Base-by-base conservation (phyloP, 1,140 invertebrate species). In the Nixonia krombeini region DNA sequence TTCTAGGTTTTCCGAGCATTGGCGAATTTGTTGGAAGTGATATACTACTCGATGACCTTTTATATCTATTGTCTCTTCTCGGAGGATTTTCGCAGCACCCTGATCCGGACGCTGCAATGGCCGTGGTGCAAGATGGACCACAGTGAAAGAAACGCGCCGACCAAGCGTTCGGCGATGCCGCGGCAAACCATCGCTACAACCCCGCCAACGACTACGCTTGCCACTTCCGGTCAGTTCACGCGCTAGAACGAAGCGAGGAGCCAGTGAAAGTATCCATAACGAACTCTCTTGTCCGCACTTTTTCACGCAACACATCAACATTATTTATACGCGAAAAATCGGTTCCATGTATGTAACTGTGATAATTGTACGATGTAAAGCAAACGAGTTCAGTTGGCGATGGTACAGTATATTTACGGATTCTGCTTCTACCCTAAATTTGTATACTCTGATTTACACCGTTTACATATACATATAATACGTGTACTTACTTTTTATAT, bases 31-130 rank as follows among this genome's bases (percentile, higher is more conserved):
- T 75, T 93, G 56, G 92, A 93, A 79, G 85, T 93, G 13, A 89
- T 88, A 52, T 92, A 93, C 77, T 93, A 92, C 72, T 92, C 92
- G 28, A 87, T 92, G 33, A 93, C 91, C 1, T 93, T 93, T 81
- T 93, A 93, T 76, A 92, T 93, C 31, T 93, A 93, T 78, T 92
- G 91, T 62, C 78, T 92, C 37, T 93, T 92, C 76, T 92, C 91
- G 23, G 89, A 91, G 70, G 91, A 93, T 65, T 92, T 92, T 70
- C 87, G 91, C 8, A 90, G 88, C 63, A 93, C 91, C 0, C 84
- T 93, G 57, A 77, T 92, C 17, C 82, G 88, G 10, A 92, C 89
- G 0, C 84, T 91, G 17, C 88, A 89, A 25, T 89, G 89, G 75
- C 88, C 90, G 0, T 87, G 86, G 83, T 68, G 76, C 4, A 68